Conservation (phyloP, 2,888 invertebrate genomes). For the Agonum fuliginosum region DNA sequence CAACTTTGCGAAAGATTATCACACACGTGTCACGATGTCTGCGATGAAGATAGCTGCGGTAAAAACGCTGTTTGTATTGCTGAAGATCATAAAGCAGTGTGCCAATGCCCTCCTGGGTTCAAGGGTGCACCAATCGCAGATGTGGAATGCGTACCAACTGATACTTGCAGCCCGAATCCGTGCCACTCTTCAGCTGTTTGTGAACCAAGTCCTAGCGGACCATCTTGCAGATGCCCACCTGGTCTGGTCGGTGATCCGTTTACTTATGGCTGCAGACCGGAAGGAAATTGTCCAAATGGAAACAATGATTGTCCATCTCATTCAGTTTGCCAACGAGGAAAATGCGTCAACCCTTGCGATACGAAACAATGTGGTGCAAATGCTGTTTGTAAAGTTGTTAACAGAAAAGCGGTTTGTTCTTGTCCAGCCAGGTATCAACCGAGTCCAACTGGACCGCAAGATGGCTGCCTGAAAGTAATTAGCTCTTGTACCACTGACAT, state of each 20-base stretch:
- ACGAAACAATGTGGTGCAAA: slow-evolving; percentile 86
- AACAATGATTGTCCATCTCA: slow-evolving; percentile 86
- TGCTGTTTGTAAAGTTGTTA: slow-evolving; percentile 85
- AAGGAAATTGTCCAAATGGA: slow-evolving; percentile 83
- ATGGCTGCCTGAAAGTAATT: slow-evolving; percentile 84
- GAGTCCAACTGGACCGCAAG: slow-evolving; percentile 76
- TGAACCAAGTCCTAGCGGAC: slow-evolving; percentile 80
- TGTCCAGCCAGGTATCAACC: slow-evolving; percentile 86
- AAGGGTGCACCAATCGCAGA: slow-evolving; percentile 89
- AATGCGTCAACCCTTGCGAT: slow-evolving; percentile 88
- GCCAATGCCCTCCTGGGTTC: slow-evolving; percentile 91
- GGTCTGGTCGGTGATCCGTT: slow-evolving; percentile 87
- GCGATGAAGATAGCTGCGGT: slow-evolving; percentile 88
- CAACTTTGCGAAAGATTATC: slow-evolving; percentile 89
- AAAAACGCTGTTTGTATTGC: slow-evolving; percentile 91
- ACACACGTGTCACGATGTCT: slow-evolving; percentile 88
- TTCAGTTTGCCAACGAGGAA: slow-evolving; percentile 82
- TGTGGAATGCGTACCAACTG: slow-evolving; percentile 83
- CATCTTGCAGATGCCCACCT: slow-evolving; percentile 86
- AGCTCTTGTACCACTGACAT: slow-evolving; percentile 81
- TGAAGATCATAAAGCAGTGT: slow-evolving; percentile 87
- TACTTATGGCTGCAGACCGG: slow-evolving; percentile 84
- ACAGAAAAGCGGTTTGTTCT: slow-evolving; percentile 85
- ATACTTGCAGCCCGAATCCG: slow-evolving; percentile 84
- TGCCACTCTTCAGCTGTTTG: slow-evolving; percentile 90